Evolutionary conservation across 2,888 invertebrate species (phyloP), one percentile per base, ranked within the genome.

Genomic region (Scrobipalpa costella): DNA sequence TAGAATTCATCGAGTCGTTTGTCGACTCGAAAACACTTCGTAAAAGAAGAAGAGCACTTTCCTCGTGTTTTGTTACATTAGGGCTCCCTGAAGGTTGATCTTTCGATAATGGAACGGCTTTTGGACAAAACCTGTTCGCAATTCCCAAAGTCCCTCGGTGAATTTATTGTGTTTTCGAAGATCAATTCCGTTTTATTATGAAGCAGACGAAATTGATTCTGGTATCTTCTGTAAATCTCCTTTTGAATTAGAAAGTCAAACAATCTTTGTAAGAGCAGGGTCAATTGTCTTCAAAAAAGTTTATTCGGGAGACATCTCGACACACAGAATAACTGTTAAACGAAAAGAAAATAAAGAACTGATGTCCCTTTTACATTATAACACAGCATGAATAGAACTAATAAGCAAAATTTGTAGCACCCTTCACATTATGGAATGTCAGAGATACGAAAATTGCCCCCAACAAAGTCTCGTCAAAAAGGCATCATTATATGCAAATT

Each of bases 341-440:
- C 3, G n/a, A 44, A 44, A 44, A 15, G n/a, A 2, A n/a, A 7
- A 6, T 15, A 44, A 44, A 13, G 13, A 40, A 15, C 13, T 15
- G 15, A n/a, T 44, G 44, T 44, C 44, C 44, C n/a, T 44, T 44
- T n/a, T n/a, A n/a, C 44, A 44, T 44, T 44, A n/a, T n/a, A 15
- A 15, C 7, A 40, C 13, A 3, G 13, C 40, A 40, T 40, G 13
- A 40, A 40, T 13, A 9, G 40, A 40, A 40, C 2, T 40, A 40
- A 40, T 40, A 40, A 40, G 44, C 27, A 27, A 27, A 27, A 27
- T 27, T n/a, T 27, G 27, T 27, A 27, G 27, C 27, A 3, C 27
- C n/a, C 2, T 40, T 11, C 8, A 9, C 7, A 2, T 38, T 38
- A 38, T 38, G 38, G 40, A 7, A 40, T 40, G 11, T 11, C 40